Percentiles rank a stretch among this genome's conserved stretches.
Evolutionary conservation across 2,113 vertebrate genomes (phyloP).

Genomic region (Neogobius melanostomus): DNA sequence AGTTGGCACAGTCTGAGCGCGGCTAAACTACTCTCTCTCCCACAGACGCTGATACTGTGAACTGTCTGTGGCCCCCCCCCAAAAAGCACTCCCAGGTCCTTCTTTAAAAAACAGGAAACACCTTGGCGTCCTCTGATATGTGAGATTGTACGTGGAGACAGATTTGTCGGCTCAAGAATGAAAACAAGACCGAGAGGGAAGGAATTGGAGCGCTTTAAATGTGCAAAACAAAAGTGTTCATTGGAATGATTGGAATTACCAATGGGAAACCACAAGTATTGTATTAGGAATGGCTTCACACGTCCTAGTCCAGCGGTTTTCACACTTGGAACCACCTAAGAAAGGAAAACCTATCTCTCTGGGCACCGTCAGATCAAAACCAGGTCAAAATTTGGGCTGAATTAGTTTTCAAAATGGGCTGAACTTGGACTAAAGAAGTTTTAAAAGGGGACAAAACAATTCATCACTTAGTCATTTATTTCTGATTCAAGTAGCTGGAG

Average conservation of each 20-base stretch:
- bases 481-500: no score
- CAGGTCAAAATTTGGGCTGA: no score
- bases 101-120: slow-evolving; percentile 57
- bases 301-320: no score
- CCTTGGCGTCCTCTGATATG: slow-evolving; percentile 47
- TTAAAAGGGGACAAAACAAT: no score
- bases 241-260: background rate
- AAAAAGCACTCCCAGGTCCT: slow-evolving; percentile 10
- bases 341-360: no score
- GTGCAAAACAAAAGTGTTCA: background rate
- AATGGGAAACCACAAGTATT: background rate
- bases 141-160: slow-evolving; percentile 10
- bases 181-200: background rate
- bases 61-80: slow-evolving; percentile 9
- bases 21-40: slow-evolving; percentile 52
- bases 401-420: no score
- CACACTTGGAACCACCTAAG: no score
- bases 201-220: background rate
- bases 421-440: no score
- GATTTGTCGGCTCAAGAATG: background rate
- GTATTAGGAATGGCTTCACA: background rate
- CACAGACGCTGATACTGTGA: slow-evolving; percentile 38
- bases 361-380: no score
- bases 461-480: no score
- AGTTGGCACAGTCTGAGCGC: slow-evolving; percentile 59